phyloP scores from a whole-genome alignment of 2,888 invertebrate genomes.

The Netelia virgata region DNA sequence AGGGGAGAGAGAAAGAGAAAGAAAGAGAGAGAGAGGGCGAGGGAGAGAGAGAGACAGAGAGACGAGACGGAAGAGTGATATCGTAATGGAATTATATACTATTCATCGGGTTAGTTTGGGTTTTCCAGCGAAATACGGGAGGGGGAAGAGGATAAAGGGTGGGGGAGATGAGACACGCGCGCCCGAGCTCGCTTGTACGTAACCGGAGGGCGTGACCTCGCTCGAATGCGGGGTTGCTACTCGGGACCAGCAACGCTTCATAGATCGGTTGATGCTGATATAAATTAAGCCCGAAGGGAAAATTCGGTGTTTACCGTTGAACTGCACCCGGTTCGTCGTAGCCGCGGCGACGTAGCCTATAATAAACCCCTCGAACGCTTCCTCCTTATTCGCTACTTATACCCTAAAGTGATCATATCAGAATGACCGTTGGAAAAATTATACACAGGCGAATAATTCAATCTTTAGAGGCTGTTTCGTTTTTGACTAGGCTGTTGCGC shows the following conservation, averaged over 20 bases:
- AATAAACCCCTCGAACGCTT: conserved; percentile 52
- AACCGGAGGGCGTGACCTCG: conserved; percentile 66
- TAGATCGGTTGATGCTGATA: conserved; percentile 61
- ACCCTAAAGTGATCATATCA: conserved; percentile 10
- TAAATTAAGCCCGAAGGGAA: conserved; percentile 65
- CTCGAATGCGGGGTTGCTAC: conserved; percentile 39
- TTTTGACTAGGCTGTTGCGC: neutral
- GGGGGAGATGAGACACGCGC: conserved; percentile 16
- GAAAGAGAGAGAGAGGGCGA: conserved; percentile 35
- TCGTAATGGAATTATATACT: conserved; percentile 67
- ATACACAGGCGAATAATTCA: conserved; percentile 8
- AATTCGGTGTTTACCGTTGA: conserved; percentile 58
- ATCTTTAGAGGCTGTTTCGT: conserved; percentile 20
- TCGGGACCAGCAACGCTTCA: conserved; percentile 38
- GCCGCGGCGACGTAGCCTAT: conserved; percentile 43
- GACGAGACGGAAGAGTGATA: conserved; percentile 42
- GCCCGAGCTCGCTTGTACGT: conserved; percentile 11
- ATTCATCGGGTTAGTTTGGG: conserved; percentile 65
- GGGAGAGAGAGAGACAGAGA: conserved; percentile 25
- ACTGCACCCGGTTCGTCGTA: conserved; percentile 32
- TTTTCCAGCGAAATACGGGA: neutral
- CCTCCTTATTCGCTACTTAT: conserved; percentile 8
- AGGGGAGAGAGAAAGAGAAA: conserved; percentile 32
- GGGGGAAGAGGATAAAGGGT: neutral
- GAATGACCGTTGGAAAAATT: neutral